A percentile compares a stretch with the other conserved stretches of the same genome.
phyloP scores from a whole-genome alignment of 2,888 invertebrate species.

The Gymnoscelis rufifasciata region DNA sequence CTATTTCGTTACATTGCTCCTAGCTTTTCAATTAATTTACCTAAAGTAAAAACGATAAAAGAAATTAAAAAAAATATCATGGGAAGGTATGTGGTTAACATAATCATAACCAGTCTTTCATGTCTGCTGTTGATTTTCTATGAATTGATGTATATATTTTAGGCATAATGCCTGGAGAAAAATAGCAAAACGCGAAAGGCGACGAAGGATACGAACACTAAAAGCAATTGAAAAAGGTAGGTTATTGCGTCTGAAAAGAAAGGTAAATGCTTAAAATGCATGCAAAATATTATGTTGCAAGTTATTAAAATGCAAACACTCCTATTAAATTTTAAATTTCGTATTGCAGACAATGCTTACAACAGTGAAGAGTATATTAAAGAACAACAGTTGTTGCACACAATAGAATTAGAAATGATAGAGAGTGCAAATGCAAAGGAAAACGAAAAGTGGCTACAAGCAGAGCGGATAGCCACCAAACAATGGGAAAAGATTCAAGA shows the following conservation, averaged over 20 bases:
- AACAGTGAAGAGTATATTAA: slow-evolving; percentile 26
- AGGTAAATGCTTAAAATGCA: too few relatives aligned
- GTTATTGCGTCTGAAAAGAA: too few relatives aligned
- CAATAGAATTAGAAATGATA: slow-evolving; percentile 75
- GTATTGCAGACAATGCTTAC: slow-evolving; percentile 23
- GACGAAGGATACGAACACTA: slow-evolving; percentile 81
- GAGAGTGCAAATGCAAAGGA: slow-evolving; percentile 73
- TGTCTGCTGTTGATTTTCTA: too few relatives aligned
- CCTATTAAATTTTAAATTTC: too few relatives aligned
- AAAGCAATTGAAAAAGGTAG: slow-evolving; percentile 80
- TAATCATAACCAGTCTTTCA: too few relatives aligned
- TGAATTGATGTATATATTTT: neutral
- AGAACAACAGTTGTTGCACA: slow-evolving; percentile 67
- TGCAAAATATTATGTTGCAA: too few relatives aligned
- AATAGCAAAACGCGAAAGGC: slow-evolving; percentile 84
- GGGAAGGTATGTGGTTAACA: too few relatives aligned
- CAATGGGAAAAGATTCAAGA: slow-evolving; percentile 82
- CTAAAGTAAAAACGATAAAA: too few relatives aligned
- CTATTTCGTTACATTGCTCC: too few relatives aligned
- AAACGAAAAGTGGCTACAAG: slow-evolving; percentile 83
- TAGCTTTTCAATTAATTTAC: too few relatives aligned
- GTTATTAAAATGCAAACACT: too few relatives aligned
- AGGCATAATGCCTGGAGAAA: slow-evolving; percentile 86
- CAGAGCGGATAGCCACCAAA: slow-evolving; percentile 81
- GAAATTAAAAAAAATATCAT: too few relatives aligned